phyloP scores from a whole-genome alignment of 2,888 invertebrate species.

The Caenorhabditis sinica region DNA sequence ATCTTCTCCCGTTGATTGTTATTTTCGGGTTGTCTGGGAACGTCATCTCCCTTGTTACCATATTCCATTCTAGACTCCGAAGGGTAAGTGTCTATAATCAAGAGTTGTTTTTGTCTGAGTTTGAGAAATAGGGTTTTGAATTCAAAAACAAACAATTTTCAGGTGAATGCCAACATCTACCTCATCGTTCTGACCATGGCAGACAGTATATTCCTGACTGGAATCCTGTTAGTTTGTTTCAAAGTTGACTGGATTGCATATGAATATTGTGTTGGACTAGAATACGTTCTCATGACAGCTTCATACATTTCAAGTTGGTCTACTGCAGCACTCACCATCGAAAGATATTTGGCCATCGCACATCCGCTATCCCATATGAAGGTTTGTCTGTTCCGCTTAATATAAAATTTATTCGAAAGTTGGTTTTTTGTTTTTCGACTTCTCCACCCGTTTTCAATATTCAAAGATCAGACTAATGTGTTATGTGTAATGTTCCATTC shows the following conservation, averaged over 20 bases:
- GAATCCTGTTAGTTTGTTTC: slow-evolving; percentile 78
- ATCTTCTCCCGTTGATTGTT: slow-evolving; percentile 79
- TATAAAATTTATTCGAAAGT: slow-evolving; percentile 7
- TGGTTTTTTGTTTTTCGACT: background rate
- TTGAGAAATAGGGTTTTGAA: background rate
- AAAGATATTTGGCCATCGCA: slow-evolving; percentile 82
- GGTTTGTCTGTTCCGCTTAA: slow-evolving; percentile 58
- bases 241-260: slow-evolving; percentile 81
- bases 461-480: background rate
- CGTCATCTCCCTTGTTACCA: slow-evolving; percentile 81
- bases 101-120: background rate
- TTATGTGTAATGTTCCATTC: slow-evolving; percentile 34
- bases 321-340: slow-evolving; percentile 82
- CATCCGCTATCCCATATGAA: slow-evolving; percentile 81
- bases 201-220: slow-evolving; percentile 80
- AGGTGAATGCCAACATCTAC: slow-evolving; percentile 82
- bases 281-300: slow-evolving; percentile 81
- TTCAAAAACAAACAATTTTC: slow-evolving; percentile 37
- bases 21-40: slow-evolving; percentile 80
- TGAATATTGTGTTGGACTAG: slow-evolving; percentile 79
- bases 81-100: slow-evolving; percentile 68
- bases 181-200: slow-evolving; percentile 81
- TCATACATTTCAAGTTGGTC: slow-evolving; percentile 82
- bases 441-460: background rate
- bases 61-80: slow-evolving; percentile 81